A percentile compares a stretch with the other conserved stretches of the same genome.
Conservation (phyloP, 1,140 invertebrate species). For the Lasioglossum albipes region DNA sequence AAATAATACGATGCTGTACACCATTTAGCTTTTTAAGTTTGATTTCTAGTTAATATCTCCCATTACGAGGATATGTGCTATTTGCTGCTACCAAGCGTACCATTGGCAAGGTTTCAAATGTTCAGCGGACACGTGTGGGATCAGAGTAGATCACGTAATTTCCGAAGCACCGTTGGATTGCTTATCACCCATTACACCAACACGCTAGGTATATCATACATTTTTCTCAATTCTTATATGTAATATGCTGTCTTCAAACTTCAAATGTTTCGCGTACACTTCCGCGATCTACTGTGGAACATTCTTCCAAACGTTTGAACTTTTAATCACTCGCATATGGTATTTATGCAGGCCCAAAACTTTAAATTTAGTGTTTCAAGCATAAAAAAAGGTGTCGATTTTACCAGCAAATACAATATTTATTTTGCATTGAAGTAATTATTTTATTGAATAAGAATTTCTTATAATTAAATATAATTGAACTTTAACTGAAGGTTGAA, state of each 20-base stretch:
- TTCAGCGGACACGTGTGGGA: conserved; percentile 78
- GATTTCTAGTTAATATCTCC: conserved; percentile 75
- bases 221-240: not conserved
- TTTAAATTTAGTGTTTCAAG: too few relatives aligned
- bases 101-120: conserved; percentile 76
- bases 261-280: not conserved
- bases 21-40: conserved; percentile 55
- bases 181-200: conserved; percentile 75
- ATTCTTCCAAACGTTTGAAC: too few relatives aligned
- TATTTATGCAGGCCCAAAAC: too few relatives aligned
- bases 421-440: too few relatives aligned
- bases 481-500: too few relatives aligned
- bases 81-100: conserved; percentile 75
- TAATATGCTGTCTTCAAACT: not conserved
- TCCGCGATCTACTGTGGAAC: not conserved
- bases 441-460: too few relatives aligned
- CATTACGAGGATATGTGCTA: conserved; percentile 77
- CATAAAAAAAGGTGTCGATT: too few relatives aligned
- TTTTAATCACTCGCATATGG: too few relatives aligned
- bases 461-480: too few relatives aligned
- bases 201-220: conserved; percentile 70
- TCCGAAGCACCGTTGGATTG: conserved; percentile 75
- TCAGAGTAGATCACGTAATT: conserved; percentile 77
- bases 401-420: too few relatives aligned
- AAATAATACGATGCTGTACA: not conserved